phyloP scores from a whole-genome alignment of 2,888 invertebrate genomes.

The Chloroclysta siterata region DNA sequence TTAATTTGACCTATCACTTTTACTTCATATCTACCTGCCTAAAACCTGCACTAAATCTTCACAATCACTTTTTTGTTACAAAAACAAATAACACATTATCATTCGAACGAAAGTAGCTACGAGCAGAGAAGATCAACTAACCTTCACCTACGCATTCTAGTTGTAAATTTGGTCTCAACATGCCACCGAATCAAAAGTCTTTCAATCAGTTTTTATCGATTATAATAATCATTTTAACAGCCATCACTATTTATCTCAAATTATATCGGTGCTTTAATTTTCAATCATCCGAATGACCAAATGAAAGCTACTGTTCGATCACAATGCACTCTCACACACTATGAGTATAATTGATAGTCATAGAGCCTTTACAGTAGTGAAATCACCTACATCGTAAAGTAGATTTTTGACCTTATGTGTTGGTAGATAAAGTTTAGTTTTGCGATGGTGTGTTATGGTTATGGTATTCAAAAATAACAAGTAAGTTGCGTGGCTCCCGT shows the following conservation, averaged over 20 bases:
- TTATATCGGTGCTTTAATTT: conserved; percentile 84
- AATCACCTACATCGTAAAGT: conserved; percentile 57
- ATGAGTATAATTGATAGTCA: conserved; percentile 83
- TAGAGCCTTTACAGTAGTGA: conserved; percentile 81
- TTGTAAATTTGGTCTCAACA: conserved; percentile 24
- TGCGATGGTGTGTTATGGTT: conserved; percentile 41
- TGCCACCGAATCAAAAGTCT: conserved; percentile 20
- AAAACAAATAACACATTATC: no score
- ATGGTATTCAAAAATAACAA: conserved; percentile 73
- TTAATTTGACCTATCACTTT: no score
- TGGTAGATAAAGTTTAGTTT: conserved; percentile 47
- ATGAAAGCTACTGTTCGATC: conserved; percentile 81
- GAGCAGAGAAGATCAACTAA: no score
- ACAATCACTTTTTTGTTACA: no score
- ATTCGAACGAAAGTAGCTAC: no score
- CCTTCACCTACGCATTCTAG: conserved; percentile 34
- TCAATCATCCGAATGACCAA: conserved; percentile 77
- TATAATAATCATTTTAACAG: conserved; percentile 27
- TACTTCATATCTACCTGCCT: no score
- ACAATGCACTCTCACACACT: conserved; percentile 80
- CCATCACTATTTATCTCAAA: conserved; percentile 75
- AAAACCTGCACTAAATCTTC: no score
- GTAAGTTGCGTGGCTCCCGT: conserved; percentile 83
- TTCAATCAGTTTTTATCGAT: conserved; percentile 36
- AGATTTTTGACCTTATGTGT: conserved; percentile 51